Evolutionary conservation across 2,113 vertebrate species (phyloP).

Genomic region (Nematolebias whitei): DNA sequence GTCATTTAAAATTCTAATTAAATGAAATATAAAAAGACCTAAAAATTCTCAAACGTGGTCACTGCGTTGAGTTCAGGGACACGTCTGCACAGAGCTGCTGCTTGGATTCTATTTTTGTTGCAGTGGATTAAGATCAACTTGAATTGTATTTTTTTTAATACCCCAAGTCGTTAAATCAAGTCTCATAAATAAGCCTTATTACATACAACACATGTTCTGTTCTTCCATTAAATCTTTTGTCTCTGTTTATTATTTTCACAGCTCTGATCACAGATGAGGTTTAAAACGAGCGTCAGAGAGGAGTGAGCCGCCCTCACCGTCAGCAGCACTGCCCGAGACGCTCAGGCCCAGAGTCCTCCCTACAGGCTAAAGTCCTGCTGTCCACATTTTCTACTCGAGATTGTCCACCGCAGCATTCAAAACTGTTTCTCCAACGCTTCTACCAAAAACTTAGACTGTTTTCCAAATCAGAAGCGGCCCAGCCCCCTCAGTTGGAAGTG

Average conservation of each 20-base stretch:
- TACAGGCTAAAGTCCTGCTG: conserved; percentile 44
- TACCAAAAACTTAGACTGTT: conserved; percentile 99
- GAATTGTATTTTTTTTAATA: too few species aligned
- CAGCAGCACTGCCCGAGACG: conserved; percentile 36
- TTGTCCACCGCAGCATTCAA: conserved; percentile 86
- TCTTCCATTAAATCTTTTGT: conserved; percentile 15
- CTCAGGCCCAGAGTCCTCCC: not conserved
- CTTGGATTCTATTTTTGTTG: conserved; percentile 17
- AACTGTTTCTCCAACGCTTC: conserved; percentile 99
- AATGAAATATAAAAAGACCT: not conserved
- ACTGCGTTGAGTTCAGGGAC: not conserved
- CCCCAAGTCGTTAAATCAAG: too few species aligned
- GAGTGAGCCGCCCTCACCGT: conserved; percentile 67
- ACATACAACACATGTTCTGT: too few species aligned
- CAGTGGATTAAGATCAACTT: conserved; percentile 19
- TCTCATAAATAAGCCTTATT: too few species aligned
- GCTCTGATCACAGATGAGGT: conserved; percentile 74
- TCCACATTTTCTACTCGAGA: conserved; percentile 70
- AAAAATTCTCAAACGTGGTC: not conserved
- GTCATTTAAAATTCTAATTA: not conserved
- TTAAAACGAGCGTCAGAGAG: conserved; percentile 75
- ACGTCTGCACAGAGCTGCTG: not conserved
- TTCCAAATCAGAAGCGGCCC: conserved; percentile 90
- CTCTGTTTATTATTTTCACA: conserved; percentile 62
- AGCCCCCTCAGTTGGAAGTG: conserved; percentile 85